Conservation (phyloP, 1,140 invertebrate genomes). For the Trichonephila clavata region DNA sequence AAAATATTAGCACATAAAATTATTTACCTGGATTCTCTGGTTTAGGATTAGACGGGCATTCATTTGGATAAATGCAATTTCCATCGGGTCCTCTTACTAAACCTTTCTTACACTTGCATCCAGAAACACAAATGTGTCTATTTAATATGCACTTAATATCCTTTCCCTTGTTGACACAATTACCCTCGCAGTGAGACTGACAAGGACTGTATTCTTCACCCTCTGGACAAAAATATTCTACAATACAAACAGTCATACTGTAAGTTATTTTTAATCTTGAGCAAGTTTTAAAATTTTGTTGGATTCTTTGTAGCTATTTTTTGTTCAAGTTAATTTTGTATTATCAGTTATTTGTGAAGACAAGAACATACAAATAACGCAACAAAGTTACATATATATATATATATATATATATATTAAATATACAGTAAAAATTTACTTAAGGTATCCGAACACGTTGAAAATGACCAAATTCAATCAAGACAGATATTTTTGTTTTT, state of each 20-base stretch:
- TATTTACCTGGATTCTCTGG: neutral
- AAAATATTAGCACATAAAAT: neutral
- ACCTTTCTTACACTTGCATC: slow-evolving; percentile 5
- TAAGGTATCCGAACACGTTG: too few species aligned
- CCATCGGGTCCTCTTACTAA: slow-evolving; percentile 14
- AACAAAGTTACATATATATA: too few species aligned
- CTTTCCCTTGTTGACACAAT: neutral
- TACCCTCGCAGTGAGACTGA: neutral
- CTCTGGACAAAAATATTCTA: neutral
- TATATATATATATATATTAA: too few species aligned
- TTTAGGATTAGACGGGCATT: neutral
- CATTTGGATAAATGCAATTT: neutral
- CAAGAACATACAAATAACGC: too few species aligned
- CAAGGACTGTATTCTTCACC: neutral
- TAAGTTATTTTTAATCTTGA: too few species aligned
- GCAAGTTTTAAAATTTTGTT: too few species aligned
- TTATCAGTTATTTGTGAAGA: too few species aligned
- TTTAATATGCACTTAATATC: neutral
- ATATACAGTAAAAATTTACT: too few species aligned
- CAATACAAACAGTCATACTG: neutral
- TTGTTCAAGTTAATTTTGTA: too few species aligned
- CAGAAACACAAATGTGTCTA: neutral
- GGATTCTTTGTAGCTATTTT: too few species aligned
- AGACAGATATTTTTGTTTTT: too few species aligned
- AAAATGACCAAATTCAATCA: too few species aligned